A percentile compares a stretch with the other conserved stretches of the same genome.
Conservation (phyloP, 2,113 vertebrate genomes). For the Penelope pileata region DNA sequence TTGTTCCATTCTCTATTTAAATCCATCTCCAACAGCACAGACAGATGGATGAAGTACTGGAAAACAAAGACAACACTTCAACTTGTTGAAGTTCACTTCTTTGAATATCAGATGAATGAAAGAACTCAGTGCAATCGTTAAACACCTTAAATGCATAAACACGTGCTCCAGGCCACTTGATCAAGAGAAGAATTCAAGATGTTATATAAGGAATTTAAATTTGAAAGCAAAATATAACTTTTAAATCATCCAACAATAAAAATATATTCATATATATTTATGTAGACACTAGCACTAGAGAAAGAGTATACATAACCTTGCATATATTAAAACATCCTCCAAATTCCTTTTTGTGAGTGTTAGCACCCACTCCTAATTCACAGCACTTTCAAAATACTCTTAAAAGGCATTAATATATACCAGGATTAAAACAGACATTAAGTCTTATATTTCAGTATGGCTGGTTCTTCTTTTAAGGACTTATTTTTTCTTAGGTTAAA, state of each 20-base stretch:
- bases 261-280: constrained; percentile 57
- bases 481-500: neutral
- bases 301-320: constrained; percentile 41
- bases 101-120: neutral
- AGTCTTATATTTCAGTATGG: neutral
- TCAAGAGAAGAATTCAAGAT: neutral
- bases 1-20: neutral
- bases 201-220: constrained; percentile 18
- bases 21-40: neutral
- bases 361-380: neutral
- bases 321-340: constrained; percentile 45
- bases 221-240: constrained; percentile 42
- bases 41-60: neutral
- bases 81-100: constrained; percentile 10
- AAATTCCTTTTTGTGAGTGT: constrained; percentile 21
- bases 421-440: neutral
- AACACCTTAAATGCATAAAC: neutral
- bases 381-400: neutral
- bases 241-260: constrained; percentile 35
- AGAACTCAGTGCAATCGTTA: constrained; percentile 17
- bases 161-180: neutral
- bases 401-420: neutral
- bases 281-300: constrained; percentile 22
- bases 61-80: neutral
- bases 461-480: neutral